Evolutionary conservation across 2,888 invertebrate species (phyloP), one percentile per base, ranked within the genome.

Genomic region (Apamea anceps): DNA sequence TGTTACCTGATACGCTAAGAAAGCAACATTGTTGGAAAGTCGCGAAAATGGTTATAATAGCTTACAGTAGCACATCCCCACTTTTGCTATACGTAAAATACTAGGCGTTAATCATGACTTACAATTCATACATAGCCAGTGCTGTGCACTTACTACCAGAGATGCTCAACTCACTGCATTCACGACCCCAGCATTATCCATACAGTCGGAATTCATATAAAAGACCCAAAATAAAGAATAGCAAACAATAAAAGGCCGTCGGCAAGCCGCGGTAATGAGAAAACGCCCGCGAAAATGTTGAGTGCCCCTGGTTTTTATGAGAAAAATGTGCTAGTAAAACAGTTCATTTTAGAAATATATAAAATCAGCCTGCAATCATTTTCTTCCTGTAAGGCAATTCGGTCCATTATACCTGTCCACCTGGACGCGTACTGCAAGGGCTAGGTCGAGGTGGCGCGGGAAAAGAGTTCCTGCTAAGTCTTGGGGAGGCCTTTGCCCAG

Each of bases 191-290:
- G 48, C 54, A 42, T 28, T 70, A 42, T 68, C 51, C 68, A 73
- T n/a, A 57, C 73, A 48, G 65, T 45, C 42, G 6, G 8, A 63
- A 51, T 54, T 21, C 72, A 32, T n/a, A 84, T 54, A 72, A 65
- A 67, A 67, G 28, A 54, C 13, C 42, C 2, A 84, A 87, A 80
- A 78, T 57, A 74, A 83, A 77, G 57, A 72, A 67, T 10, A 32
- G 57, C 7, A n/a, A 87, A 75, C 37, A 74, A 77, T 71, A 82
- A 51, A 74, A 73, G 21, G 67, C 57, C 66, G 57, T 37, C 67
- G 13, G 73, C 60, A 63, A 62, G 28, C 28, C 48, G 83, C 48
- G 0, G 51, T 84, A 77, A 84, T 83, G 71, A 84, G 72, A 77
- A 74, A 66, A 28, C 10, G 28, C n/a, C 4, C 25, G 66, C 28